Percentiles rank a stretch among this genome's conserved stretches.
These are phyloP conservation scores for Gasteruption jaculator DNA, from an alignment of 2,888 invertebrate species.

Conservation along the genomic window DNA sequence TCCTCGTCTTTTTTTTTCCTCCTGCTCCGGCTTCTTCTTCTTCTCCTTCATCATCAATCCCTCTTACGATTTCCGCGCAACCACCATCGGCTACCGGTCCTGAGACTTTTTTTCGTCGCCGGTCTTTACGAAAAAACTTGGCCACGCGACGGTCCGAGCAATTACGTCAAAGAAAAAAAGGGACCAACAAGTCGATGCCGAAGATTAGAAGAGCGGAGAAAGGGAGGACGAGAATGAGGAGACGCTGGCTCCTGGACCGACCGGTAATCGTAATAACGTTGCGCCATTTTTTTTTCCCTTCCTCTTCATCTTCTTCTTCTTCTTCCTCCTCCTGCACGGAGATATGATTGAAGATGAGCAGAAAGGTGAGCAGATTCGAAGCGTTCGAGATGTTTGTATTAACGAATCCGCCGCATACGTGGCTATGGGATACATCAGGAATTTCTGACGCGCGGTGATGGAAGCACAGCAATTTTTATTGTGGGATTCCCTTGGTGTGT, in stretches of 20 bases:
- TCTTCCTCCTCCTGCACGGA: constrained; percentile 10
- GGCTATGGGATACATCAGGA: no score
- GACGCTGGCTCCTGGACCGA: constrained; percentile 14
- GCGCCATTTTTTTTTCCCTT: constrained; percentile 8
- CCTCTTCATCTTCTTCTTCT: constrained; percentile 14
- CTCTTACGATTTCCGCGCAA: background rate
- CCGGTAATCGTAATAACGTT: background rate
- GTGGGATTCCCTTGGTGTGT: no score
- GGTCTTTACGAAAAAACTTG: no score
- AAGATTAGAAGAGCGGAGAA: constrained; percentile 5
- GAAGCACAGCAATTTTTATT: no score
- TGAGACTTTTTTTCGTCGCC: no score
- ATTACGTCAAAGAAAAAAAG: constrained; percentile 2
- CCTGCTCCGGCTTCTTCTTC: constrained; percentile 16
- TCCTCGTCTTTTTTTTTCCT: constrained; percentile 7
- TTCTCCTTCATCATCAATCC: background rate
- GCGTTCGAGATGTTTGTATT: no score
- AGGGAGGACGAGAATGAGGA: constrained; percentile 6
- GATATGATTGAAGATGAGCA: no score
- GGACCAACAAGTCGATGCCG: constrained; percentile 7
- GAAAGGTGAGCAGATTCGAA: no score
- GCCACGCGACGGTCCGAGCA: constrained; percentile 1
- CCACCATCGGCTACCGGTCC: no score
- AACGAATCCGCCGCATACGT: no score
- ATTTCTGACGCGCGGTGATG: no score